Conservation (phyloP, 2,888 invertebrate genomes). For the Brachypterus glaber region DNA sequence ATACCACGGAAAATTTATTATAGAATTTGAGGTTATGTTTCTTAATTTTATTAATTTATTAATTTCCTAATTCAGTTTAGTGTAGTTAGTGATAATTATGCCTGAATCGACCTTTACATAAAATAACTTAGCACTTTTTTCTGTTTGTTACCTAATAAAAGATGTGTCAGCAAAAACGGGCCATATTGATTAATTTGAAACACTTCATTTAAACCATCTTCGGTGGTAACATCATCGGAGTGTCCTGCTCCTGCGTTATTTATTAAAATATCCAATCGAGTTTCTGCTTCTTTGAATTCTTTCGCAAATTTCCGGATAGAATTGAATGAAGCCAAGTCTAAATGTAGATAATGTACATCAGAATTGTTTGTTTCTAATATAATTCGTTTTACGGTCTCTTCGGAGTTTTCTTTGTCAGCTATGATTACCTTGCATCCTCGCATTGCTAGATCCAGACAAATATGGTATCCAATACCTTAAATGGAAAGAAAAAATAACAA, state of each 20-base stretch:
- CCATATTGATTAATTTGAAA: conserved; percentile 64
- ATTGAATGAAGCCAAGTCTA: conserved; percentile 46
- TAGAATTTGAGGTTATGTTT: too few relatives aligned
- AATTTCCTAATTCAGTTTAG: too few relatives aligned
- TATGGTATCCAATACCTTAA: conserved; percentile 40
- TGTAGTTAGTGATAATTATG: too few relatives aligned
- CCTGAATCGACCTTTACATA: not conserved
- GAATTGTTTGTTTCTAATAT: conserved; percentile 31
- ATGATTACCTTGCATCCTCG: conserved; percentile 46
- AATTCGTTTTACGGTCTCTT: conserved; percentile 28
- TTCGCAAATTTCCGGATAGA: conserved; percentile 53
- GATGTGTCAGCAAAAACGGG: conserved; percentile 58
- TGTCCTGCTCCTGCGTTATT: conserved; percentile 55
- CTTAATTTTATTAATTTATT: too few relatives aligned
- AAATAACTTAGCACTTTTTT: conserved; percentile 15
- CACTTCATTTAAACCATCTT: conserved; percentile 52
- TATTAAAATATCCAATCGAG: conserved; percentile 51
- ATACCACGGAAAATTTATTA: too few relatives aligned
- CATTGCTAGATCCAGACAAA: conserved; percentile 39
- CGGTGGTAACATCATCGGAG: conserved; percentile 40
- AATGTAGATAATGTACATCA: conserved; percentile 35
- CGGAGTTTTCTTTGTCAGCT: conserved; percentile 39
- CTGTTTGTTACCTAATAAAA: conserved; percentile 49
- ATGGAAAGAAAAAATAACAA: too few relatives aligned
- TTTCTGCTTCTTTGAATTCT: conserved; percentile 44